phyloP scores from a whole-genome alignment of 2,797 vertebrate genomes.

The Alcedo atthis region DNA sequence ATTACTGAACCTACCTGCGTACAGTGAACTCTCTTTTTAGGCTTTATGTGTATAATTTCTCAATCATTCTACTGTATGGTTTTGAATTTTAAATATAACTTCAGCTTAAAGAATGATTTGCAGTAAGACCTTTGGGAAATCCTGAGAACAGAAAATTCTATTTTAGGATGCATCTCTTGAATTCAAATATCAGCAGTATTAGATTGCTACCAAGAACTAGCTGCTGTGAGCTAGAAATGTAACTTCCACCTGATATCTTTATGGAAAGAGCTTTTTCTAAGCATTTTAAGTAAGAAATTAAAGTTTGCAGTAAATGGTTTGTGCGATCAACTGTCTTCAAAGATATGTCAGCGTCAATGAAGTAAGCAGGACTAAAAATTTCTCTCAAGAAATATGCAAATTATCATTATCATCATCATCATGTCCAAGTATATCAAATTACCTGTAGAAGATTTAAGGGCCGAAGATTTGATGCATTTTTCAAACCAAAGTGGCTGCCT shows the following conservation, averaged over 20 bases:
- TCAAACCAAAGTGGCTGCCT: conserved; percentile 91
- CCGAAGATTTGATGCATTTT: conserved; percentile 89
- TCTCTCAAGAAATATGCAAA: not conserved
- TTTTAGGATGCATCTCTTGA: not conserved
- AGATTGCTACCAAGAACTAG: not conserved
- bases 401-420: not conserved
- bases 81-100: not conserved
- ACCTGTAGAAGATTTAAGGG: conserved; percentile 97
- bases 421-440: conserved; percentile 60
- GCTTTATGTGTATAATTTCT: not conserved
- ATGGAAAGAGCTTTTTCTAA: not conserved
- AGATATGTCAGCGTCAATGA: not conserved
- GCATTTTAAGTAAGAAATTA: not conserved
- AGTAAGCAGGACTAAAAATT: not conserved
- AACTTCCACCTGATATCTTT: not conserved
- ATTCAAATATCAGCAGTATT: not conserved
- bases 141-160: not conserved
- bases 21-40: not conserved
- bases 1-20: not conserved
- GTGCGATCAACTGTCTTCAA: not conserved
- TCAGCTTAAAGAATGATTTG: not conserved
- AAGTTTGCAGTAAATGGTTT: not conserved
- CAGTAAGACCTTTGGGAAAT: not conserved
- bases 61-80: not conserved
- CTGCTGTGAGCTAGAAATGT: not conserved